phyloP scores from a whole-genome alignment of 2,888 invertebrate species.

The Luffia ferchaultella region DNA sequence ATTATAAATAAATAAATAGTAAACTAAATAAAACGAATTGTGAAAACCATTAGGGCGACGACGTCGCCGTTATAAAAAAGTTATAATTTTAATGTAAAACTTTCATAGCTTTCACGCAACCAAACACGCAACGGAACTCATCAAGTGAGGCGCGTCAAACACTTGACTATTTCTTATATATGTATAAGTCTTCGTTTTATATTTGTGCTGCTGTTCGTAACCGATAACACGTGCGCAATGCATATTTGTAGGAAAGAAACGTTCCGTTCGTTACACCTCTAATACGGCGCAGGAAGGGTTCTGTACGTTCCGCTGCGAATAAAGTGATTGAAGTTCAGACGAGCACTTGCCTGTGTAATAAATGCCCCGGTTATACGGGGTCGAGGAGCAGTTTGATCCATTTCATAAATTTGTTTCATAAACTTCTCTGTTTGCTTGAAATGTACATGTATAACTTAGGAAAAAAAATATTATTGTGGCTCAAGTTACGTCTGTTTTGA shows the following conservation, averaged over 20 bases:
- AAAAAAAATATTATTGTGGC: too few species aligned
- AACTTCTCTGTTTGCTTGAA: slow-evolving; percentile 28
- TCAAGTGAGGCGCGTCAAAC: too few species aligned
- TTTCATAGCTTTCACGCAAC: too few species aligned
- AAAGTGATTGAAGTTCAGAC: slow-evolving; percentile 36
- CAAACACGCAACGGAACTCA: too few species aligned
- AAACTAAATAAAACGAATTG: too few species aligned
- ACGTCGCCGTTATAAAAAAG: too few species aligned
- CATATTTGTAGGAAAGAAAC: neutral
- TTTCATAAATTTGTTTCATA: slow-evolving; percentile 48
- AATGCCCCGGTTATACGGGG: slow-evolving; percentile 19
- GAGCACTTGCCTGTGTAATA: slow-evolving; percentile 1
- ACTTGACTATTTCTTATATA: too few species aligned
- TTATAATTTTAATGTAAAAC: too few species aligned
- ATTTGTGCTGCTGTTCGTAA: neutral
- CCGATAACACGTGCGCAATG: neutral
- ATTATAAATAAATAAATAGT: too few species aligned
- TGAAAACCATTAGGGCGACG: too few species aligned
- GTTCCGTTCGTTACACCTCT: neutral
- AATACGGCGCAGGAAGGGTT: neutral
- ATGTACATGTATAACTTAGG: slow-evolving; percentile 4
- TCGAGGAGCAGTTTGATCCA: slow-evolving; percentile 34
- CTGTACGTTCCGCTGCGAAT: neutral
- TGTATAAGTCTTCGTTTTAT: too few species aligned
- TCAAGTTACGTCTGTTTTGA: too few species aligned